Conservation (phyloP, 2,113 vertebrate genomes). For the Pterocles orientalis region DNA sequence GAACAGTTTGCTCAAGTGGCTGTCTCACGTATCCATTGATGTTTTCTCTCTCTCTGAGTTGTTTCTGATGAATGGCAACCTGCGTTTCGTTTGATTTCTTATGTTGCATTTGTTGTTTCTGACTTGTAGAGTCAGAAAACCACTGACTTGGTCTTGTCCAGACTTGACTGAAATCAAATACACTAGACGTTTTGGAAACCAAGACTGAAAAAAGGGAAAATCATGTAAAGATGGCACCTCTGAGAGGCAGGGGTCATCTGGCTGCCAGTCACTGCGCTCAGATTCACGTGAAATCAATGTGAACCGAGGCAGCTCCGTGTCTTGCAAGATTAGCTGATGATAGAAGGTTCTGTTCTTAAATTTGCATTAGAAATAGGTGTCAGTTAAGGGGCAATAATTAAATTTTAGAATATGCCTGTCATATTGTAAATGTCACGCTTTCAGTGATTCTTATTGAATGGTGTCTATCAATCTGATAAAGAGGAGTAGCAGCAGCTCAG, state of each 20-base stretch:
- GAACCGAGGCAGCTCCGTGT: not conserved
- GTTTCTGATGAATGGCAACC: not conserved
- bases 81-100: not conserved
- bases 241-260: slow-evolving; percentile 31
- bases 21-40: not conserved
- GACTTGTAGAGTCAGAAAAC: not conserved
- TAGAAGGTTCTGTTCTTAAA: slow-evolving; percentile 58
- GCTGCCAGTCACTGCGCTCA: slow-evolving; percentile 16
- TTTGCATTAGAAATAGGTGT: slow-evolving; percentile 62
- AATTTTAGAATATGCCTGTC: slow-evolving; percentile 59
- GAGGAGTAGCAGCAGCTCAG: not conserved
- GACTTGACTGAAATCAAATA: not conserved
- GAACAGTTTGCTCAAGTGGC: not conserved
- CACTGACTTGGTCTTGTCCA: not conserved
- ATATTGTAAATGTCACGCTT: slow-evolving; percentile 30
- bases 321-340: slow-evolving; percentile 48
- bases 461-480: not conserved
- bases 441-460: slow-evolving; percentile 21
- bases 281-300: slow-evolving; percentile 42
- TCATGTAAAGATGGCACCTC: not conserved
- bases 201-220: slow-evolving; percentile 12
- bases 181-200: not conserved
- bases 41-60: not conserved
- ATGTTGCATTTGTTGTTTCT: not conserved
- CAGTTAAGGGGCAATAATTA: slow-evolving; percentile 41